Evolutionary conservation across 2,888 invertebrate species (phyloP).

Genomic region (Pollenia labialis): DNA sequence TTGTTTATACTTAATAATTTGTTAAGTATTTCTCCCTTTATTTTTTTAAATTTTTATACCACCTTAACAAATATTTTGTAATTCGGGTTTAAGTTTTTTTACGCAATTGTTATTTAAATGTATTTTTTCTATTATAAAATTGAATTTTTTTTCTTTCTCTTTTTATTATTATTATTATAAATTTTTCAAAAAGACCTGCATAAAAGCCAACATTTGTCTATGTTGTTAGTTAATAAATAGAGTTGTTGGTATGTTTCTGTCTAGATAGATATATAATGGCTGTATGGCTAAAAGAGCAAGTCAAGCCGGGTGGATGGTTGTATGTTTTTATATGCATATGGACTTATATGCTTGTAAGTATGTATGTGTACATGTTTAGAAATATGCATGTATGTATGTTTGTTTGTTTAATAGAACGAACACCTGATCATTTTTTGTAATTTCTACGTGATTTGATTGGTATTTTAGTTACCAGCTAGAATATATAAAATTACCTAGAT

Average conservation of each 20-base stretch:
- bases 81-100: conserved; percentile 47
- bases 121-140: conserved; percentile 31
- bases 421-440: conserved; percentile 67
- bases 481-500: conserved; percentile 50
- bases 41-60: conserved; percentile 1
- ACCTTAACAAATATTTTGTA: conserved; percentile 49
- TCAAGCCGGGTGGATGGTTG: conserved; percentile 30
- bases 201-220: conserved; percentile 38
- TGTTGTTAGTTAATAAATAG: conserved; percentile 47
- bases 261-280: neutral
- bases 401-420: conserved; percentile 48
- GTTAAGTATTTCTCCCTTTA: neutral
- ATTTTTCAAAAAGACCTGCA: conserved; percentile 41
- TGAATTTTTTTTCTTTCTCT: neutral
- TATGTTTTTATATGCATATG: neutral
- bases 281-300: conserved; percentile 20
- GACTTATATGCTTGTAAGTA: neutral
- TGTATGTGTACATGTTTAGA: neutral
- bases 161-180: conserved; percentile 19
- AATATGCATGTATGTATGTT: conserved; percentile 2
- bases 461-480: conserved; percentile 43
- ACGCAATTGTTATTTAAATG: conserved; percentile 48
- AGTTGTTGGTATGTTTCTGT: conserved; percentile 37
- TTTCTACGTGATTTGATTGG: conserved; percentile 64
- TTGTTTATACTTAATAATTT: conserved; percentile 15